phyloP scores from a whole-genome alignment of 1,140 invertebrate genomes.

The Tetramorium parvispinum region DNA sequence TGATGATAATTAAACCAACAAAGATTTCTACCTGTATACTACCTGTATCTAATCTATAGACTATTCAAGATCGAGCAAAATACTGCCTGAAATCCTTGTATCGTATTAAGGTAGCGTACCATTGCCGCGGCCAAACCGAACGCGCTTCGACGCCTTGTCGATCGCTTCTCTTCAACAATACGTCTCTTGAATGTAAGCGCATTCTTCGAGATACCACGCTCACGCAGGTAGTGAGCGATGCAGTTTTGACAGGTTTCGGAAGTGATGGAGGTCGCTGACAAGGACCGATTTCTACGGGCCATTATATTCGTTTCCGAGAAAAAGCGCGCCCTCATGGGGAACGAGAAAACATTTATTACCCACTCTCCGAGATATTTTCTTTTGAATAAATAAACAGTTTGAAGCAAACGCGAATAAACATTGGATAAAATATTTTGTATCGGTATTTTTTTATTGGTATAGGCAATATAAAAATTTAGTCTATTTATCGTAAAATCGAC shows the following conservation, averaged over 20 bases:
- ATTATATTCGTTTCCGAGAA: conserved; percentile 40
- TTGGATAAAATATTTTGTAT: not conserved
- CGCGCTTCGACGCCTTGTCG: conserved; percentile 54
- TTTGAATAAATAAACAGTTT: not conserved
- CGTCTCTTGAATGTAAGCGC: conserved; percentile 25
- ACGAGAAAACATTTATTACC: conserved; percentile 20
- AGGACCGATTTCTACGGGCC: conserved; percentile 40
- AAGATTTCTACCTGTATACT: conserved; percentile 16
- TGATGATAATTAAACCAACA: conserved; percentile 36
- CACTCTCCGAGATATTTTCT: not conserved
- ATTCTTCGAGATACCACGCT: conserved; percentile 35
- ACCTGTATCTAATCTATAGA: conserved; percentile 15
- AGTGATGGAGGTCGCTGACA: conserved; percentile 12
- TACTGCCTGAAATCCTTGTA: conserved; percentile 29
- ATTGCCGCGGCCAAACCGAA: not conserved
- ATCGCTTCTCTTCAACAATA: conserved; percentile 56
- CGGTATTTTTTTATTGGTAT: not conserved
- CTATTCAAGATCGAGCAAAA: conserved; percentile 30
- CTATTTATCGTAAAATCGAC: not conserved
- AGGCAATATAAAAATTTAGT: not conserved
- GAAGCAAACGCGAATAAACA: not conserved
- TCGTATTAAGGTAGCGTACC: not conserved
- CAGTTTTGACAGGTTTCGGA: conserved; percentile 64
- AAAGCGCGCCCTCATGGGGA: not conserved
- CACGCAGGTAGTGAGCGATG: conserved; percentile 38